Percentiles rank a stretch among this genome's conserved stretches.
Evolutionary conservation across 1,140 invertebrate genomes (phyloP).

Genomic region (Adelges cooleyi): DNA sequence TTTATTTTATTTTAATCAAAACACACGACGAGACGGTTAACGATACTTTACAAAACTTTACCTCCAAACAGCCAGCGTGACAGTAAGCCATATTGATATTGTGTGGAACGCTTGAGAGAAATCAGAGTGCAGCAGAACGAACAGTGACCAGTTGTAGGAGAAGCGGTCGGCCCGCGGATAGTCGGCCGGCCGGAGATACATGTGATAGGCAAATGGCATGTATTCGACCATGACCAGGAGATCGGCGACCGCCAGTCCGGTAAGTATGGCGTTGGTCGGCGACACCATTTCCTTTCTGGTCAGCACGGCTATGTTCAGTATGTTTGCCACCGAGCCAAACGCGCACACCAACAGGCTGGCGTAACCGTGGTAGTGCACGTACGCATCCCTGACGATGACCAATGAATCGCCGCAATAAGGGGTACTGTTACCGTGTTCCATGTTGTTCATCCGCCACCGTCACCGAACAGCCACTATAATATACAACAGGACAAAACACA

Average conservation of each 20-base stretch:
- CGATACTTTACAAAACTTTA: no score
- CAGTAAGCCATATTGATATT: slow-evolving; percentile 82
- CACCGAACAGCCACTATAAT: not conserved
- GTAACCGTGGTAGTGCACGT: slow-evolving; percentile 54
- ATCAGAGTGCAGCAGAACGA: slow-evolving; percentile 70
- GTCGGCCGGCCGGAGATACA: slow-evolving; percentile 49
- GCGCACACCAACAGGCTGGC: slow-evolving; percentile 68
- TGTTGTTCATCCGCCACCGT: not conserved
- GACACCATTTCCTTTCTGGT: slow-evolving; percentile 79
- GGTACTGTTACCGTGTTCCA: slow-evolving; percentile 15
- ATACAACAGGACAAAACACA: no score
- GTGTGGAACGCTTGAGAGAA: slow-evolving; percentile 80
- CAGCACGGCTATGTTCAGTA: slow-evolving; percentile 87
- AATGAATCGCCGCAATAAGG: slow-evolving; percentile 40
- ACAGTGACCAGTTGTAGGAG: slow-evolving; percentile 67
- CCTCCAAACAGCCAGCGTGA: slow-evolving; percentile 83
- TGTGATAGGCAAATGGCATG: slow-evolving; percentile 75
- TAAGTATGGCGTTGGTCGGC: slow-evolving; percentile 80
- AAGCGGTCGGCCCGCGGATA: slow-evolving; percentile 44
- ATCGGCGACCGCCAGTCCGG: slow-evolving; percentile 82
- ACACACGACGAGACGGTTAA: no score
- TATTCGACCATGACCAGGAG: slow-evolving; percentile 87
- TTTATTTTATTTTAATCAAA: no score
- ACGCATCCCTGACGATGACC: slow-evolving; percentile 40
- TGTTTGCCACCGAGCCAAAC: slow-evolving; percentile 83